Conservation (phyloP, 2,113 vertebrate genomes). For the Macheiramphus alcinus region DNA sequence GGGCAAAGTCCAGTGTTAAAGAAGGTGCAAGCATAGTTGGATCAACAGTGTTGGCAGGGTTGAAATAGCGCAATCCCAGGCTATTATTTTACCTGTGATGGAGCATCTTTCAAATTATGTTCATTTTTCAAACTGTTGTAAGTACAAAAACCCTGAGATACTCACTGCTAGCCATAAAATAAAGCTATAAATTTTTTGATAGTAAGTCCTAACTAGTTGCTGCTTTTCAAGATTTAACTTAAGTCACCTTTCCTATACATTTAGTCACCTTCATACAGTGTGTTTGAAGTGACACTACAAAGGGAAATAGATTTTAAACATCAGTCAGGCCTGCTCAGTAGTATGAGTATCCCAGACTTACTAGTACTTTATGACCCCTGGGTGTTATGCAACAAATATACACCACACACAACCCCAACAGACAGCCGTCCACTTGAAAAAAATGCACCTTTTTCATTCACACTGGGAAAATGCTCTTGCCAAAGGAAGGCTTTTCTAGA, state of each 20-base stretch:
- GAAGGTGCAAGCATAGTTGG: rapidly evolving
- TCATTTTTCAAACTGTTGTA: neutral
- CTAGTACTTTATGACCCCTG: too few relatives aligned
- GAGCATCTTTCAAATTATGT: neutral
- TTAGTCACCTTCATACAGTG: neutral
- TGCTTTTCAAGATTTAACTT: neutral
- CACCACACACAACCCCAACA: rapidly evolving
- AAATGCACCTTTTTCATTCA: neutral
- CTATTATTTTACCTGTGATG: neutral
- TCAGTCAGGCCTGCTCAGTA: neutral
- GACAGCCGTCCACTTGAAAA: neutral
- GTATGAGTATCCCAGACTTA: neutral
- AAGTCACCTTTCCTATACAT: neutral
- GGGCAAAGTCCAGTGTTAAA: rapidly evolving
- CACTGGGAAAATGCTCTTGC: neutral
- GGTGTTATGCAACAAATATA: neutral
- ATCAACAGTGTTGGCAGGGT: neutral
- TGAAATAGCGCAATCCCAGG: neutral
- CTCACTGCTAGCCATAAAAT: neutral
- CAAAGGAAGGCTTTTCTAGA: neutral
- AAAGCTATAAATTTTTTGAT: neutral
- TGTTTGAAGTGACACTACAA: neutral
- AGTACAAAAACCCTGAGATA: rapidly evolving
- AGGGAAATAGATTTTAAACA: neutral
- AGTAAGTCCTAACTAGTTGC: neutral